These are phyloP conservation scores for Solea solea DNA, from an alignment of 2,113 vertebrate genomes.

Conservation along the genomic window DNA sequence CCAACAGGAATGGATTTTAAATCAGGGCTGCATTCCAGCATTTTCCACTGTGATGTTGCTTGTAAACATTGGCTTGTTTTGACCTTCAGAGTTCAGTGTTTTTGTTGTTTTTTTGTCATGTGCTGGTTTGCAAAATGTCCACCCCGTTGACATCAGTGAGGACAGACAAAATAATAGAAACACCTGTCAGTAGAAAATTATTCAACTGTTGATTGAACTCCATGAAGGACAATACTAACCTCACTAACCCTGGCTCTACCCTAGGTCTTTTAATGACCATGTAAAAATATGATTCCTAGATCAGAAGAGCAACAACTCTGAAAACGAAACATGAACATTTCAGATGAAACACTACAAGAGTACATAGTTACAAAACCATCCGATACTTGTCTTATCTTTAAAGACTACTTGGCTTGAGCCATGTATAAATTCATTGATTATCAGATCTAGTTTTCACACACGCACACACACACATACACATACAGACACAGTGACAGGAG, in stretches of 20 bases:
- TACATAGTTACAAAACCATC: neutral
- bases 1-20: constrained; percentile 4
- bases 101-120: too few relatives aligned
- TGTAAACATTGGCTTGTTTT: neutral
- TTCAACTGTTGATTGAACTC: too few relatives aligned
- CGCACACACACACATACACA: neutral
- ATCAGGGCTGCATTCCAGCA: neutral
- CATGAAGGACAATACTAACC: too few relatives aligned
- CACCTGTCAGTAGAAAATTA: too few relatives aligned
- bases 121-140: too few relatives aligned
- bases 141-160: too few relatives aligned
- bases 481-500: neutral
- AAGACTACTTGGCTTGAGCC: neutral
- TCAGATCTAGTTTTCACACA: neutral
- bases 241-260: too few relatives aligned
- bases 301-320: constrained; percentile 2
- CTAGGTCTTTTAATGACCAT: neutral
- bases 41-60: neutral
- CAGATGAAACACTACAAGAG: neutral
- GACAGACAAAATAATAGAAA: too few relatives aligned
- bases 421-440: neutral
- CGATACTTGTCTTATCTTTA: neutral
- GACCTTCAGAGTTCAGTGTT: too few relatives aligned
- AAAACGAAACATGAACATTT: constrained; percentile 6
- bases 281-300: constrained; percentile 12